Base-by-base conservation (phyloP, 2,888 invertebrate species). In the Plagodis pulveraria region DNA sequence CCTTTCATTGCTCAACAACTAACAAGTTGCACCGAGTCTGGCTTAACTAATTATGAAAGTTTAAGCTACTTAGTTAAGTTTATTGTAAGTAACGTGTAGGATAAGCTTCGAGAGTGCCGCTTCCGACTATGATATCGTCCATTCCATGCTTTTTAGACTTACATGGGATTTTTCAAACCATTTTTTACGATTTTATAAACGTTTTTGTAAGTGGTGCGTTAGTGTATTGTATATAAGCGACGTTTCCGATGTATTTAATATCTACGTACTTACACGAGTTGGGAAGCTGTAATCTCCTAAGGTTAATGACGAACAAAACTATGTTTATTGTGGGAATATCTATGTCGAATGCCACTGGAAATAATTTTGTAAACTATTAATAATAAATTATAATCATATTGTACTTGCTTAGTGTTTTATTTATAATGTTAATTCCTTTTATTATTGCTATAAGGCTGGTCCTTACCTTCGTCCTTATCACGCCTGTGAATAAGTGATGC, bases 321-420 rank as follows among this genome's bases (percentile, higher is more conserved):
- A 58, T 48, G 45, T 52, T 50, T 52, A 59, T 56, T 50, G 61
- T 62, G 69, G 68, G 65, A 69, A 61, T 56, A 51, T 67, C 9
- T 69, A 72, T 69, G 73, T 66, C 65, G 69, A 75, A 73, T 77
- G 81, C 82, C 77, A 82, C 83, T 78, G 81, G 81, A 83, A 82
- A 84, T 80, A 86, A 86, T 84, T 89, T 84, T 91, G 90, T 91
- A 91, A 91, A 91, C 91, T 93, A 92, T 91, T 92, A 89, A 89
- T 90, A 90, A 91, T 92, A 91, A 90, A 93, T 91, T 91, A 91
- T 93, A 91, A 91, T 90, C 90, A 85, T 89, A 91, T 88, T 90
- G 89, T 89, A 89, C 50, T 42, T 56, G 22, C 34, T 55, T 63
- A 61, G 41, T 77, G 83, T 89, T 87, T 91, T 70, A 89, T 87